Conservation (phyloP, 2,113 vertebrate species). For the Scortum barcoo region DNA sequence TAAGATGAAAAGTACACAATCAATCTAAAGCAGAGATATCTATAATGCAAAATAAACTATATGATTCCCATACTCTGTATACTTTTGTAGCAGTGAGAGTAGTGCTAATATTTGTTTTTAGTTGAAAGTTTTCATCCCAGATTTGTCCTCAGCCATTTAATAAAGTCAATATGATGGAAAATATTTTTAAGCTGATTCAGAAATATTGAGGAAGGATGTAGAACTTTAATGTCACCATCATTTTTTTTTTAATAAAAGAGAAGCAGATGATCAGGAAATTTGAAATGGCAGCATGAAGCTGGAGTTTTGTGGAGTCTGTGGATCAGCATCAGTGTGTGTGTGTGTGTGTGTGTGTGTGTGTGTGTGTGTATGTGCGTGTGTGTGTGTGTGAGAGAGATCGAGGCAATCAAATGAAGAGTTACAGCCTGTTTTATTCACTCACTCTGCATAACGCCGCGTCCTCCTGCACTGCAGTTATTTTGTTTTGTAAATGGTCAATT, state of each 20-base stretch:
- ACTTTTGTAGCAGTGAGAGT: no score
- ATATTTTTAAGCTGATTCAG: background rate
- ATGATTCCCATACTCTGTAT: background rate
- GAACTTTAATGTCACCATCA: background rate
- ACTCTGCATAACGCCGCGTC: background rate
- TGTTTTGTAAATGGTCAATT: constrained; percentile 26
- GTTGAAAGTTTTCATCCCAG: no score
- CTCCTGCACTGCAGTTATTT: constrained; percentile 18
- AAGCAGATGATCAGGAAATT: background rate
- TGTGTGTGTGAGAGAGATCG: background rate
- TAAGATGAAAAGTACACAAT: background rate
- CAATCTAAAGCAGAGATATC: background rate
- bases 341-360: no score
- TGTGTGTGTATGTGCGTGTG: no score
- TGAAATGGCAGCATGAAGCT: background rate
- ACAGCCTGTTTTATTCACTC: constrained; percentile 3
- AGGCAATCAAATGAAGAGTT: constrained; percentile 4
- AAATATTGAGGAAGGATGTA: background rate
- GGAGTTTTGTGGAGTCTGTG: no score
- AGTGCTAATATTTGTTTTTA: background rate
- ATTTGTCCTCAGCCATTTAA: background rate
- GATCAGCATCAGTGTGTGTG: no score
- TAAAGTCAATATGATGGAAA: background rate
- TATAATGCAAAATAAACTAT: background rate
- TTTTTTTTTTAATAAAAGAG: background rate